Base-by-base conservation (phyloP, 2,888 invertebrate genomes). In the Anoplius nigerrimus region DNA sequence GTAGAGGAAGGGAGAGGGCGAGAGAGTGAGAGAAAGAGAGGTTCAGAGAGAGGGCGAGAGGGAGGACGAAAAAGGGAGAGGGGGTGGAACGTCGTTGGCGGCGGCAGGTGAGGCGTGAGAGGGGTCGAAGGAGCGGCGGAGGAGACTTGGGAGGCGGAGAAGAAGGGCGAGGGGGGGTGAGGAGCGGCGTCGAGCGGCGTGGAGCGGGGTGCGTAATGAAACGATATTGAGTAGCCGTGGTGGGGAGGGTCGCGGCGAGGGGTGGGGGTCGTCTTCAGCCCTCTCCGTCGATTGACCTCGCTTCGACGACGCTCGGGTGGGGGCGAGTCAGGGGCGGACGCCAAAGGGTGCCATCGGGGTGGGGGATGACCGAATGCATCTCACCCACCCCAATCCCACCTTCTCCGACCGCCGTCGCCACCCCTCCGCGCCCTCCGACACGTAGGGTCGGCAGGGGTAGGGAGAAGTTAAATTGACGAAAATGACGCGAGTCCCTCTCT, bases 201-300 rank as follows among this genome's bases (percentile, higher is more conserved):
- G 56, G 63, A 80, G 79, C 77, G 78, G 82, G 82, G 82, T 83
- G 87, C 87, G 87, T 88, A 88, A 88, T 88, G 87, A 88, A 87
- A 87, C 87, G 87, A 86, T 87, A 87, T 87, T 84, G 87, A 86
- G 87, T 84, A 81, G 83, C 74, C 71, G 68, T 75, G 81, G 82
- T 71, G 78, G 80, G 78, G 80, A 73, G 74, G 76, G 62, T 67
- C 66, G 61, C 24, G 70, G 69, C 63, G 73, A 80, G 71, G 62
- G 66, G 76, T 72, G 76, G 79, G 75, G 76, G 74, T 74, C 81
- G 82, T 84, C 84, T 85, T 85, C 78, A 79, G 72, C 80, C 83
- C 84, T 80, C 85, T 83, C 82, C 84, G 83, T 82, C 86, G 87
- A 88, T 86, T 88, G 87, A 87, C 87, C 88, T 86, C 88, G 85